phyloP scores from a whole-genome alignment of 1,140 invertebrate genomes.

The Ectropis grisescens region DNA sequence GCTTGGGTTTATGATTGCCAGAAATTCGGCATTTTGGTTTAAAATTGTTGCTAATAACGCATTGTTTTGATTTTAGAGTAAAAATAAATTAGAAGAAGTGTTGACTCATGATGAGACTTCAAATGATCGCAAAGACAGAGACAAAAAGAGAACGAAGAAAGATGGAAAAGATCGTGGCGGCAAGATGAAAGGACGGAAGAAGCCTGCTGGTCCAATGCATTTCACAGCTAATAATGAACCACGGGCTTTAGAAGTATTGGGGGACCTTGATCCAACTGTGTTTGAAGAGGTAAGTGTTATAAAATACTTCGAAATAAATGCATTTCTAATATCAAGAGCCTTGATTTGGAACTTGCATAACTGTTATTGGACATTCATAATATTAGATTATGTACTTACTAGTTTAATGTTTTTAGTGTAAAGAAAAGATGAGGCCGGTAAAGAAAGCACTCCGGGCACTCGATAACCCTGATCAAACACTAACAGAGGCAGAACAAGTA shows the following conservation, averaged over 20 bases:
- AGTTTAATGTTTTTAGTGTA: too few species aligned
- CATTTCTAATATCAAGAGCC: too few species aligned
- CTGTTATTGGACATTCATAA: too few species aligned
- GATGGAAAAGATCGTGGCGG: slow-evolving; percentile 74
- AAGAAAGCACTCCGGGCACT: slow-evolving; percentile 95
- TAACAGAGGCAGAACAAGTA: slow-evolving; percentile 89
- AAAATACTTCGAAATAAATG: too few species aligned
- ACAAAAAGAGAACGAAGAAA: slow-evolving; percentile 76
- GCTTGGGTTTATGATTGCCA: too few species aligned
- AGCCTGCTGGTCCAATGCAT: slow-evolving; percentile 89
- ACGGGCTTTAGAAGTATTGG: slow-evolving; percentile 85
- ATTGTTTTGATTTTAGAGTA: slow-evolving; percentile 39
- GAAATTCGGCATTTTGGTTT: too few species aligned
- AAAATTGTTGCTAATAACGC: too few species aligned
- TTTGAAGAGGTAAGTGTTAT: slow-evolving; percentile 89
- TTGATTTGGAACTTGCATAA: too few species aligned
- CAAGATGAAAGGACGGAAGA: slow-evolving; percentile 78
- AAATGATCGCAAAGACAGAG: slow-evolving; percentile 76
- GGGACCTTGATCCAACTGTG: slow-evolving; percentile 87
- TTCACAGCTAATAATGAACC: slow-evolving; percentile 95
- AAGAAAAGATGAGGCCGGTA: slow-evolving; percentile 98
- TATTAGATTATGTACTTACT: too few species aligned
- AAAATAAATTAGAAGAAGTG: slow-evolving; percentile 49
- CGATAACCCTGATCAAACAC: slow-evolving; percentile 88
- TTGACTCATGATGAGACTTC: slow-evolving; percentile 63